These are phyloP conservation scores for Plestiodon gilberti DNA, from an alignment of 2,113 vertebrate species.

Conservation along the genomic window DNA sequence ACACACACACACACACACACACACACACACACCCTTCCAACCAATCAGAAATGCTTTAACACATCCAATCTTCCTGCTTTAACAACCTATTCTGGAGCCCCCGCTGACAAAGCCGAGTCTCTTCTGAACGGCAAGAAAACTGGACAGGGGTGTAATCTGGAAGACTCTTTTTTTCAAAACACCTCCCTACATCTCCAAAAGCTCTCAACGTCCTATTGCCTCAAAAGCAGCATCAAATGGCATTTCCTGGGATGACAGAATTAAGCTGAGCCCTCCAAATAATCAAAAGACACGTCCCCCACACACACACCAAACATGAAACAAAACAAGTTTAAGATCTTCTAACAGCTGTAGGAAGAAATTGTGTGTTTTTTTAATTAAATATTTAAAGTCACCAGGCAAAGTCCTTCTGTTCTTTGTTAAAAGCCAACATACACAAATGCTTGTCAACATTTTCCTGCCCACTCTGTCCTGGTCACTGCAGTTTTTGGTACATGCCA, in stretches of 20 bases:
- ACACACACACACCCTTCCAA: slow-evolving; percentile 16
- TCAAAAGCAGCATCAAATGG: slow-evolving; percentile 61
- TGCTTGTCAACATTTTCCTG: slow-evolving; percentile 47
- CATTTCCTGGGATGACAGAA: slow-evolving; percentile 45
- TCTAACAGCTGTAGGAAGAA: slow-evolving; percentile 75
- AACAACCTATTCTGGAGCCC: slow-evolving; percentile 65
- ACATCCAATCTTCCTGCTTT: slow-evolving; percentile 54
- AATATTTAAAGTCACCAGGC: slow-evolving; percentile 71
- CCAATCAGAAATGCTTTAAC: slow-evolving; percentile 50
- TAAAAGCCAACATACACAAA: slow-evolving; percentile 75
- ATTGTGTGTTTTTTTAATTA: slow-evolving; percentile 66
- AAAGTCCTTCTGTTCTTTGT: slow-evolving; percentile 63
- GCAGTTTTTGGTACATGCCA: slow-evolving; percentile 58
- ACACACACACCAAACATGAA: slow-evolving; percentile 53
- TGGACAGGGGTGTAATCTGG: slow-evolving; percentile 56
- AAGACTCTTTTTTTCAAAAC: slow-evolving; percentile 59
- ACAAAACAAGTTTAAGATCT: slow-evolving; percentile 74
- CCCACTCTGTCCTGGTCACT: slow-evolving; percentile 36
- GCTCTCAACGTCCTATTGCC: slow-evolving; percentile 71
- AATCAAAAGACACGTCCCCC: neutral
- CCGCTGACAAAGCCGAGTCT: slow-evolving; percentile 64
- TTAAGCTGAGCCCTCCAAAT: slow-evolving; percentile 41
- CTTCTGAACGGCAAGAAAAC: slow-evolving; percentile 63
- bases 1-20: neutral
- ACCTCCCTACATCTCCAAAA: slow-evolving; percentile 63